Evolutionary conservation across 2,113 vertebrate genomes (phyloP).

Genomic region (Bothrops jararaca): DNA sequence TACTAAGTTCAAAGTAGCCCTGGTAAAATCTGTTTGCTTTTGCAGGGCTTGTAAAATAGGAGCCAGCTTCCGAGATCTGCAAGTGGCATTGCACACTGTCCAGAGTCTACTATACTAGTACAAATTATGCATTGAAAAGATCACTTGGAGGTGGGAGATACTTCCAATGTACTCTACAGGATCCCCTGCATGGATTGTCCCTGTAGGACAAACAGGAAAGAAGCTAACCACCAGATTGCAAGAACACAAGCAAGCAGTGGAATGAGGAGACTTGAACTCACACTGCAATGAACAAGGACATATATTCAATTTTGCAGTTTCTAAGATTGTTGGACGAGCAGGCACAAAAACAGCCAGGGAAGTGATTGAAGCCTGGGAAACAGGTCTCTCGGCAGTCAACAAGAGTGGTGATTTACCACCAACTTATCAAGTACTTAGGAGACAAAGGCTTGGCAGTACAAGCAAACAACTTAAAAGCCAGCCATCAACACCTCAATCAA

Average conservation of each 20-base stretch:
- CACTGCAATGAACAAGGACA: not conserved
- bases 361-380: not conserved
- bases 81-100: not conserved
- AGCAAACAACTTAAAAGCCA: not conserved
- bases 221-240: not conserved
- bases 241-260: not conserved
- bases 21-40: not conserved
- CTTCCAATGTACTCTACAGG: not conserved
- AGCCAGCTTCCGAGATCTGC: not conserved
- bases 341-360: not conserved
- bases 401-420: not conserved
- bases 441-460: not conserved
- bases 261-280: not conserved
- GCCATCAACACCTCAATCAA: not conserved
- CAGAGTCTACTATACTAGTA: not conserved
- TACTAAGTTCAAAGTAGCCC: not conserved
- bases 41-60: not conserved
- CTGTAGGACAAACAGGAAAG: not conserved
- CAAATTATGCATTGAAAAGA: not conserved
- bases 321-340: not conserved
- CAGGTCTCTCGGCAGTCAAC: not conserved
- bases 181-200: not conserved
- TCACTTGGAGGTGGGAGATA: not conserved
- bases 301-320: not conserved
- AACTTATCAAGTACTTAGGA: not conserved